These are phyloP conservation scores for Thamnaconus septentrionalis DNA, from an alignment of 2,113 vertebrate species.

Conservation along the genomic window DNA sequence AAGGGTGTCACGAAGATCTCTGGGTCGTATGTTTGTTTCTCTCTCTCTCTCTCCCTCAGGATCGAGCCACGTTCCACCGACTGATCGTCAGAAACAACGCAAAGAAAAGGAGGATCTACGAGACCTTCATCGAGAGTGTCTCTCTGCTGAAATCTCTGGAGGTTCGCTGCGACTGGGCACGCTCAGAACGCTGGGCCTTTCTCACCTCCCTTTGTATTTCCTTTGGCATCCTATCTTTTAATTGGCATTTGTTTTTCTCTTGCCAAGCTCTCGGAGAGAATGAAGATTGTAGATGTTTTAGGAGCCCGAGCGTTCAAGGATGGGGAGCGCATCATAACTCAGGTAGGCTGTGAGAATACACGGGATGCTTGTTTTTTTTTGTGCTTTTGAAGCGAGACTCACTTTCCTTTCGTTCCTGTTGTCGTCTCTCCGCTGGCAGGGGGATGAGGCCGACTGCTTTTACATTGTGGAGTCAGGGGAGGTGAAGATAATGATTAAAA, in stretches of 20 bases:
- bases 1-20: no score
- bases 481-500: slow-evolving; percentile 86
- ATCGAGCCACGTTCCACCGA: slow-evolving; percentile 92
- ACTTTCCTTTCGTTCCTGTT: neutral
- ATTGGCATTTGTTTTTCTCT: neutral
- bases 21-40: no score
- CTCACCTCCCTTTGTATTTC: neutral
- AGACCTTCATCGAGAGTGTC: slow-evolving; percentile 92
- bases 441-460: slow-evolving; percentile 91
- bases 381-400: neutral
- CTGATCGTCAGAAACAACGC: slow-evolving; percentile 96
- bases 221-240: neutral
- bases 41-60: slow-evolving; percentile 67
- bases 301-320: slow-evolving; percentile 86
- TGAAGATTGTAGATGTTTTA: slow-evolving; percentile 97
- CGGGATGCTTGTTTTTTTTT: neutral
- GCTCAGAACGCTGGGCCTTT: no score
- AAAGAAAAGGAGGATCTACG: slow-evolving; percentile 89
- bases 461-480: slow-evolving; percentile 93
- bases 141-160: slow-evolving; percentile 92
- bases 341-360: slow-evolving; percentile 70
- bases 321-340: slow-evolving; percentile 85
- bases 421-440: slow-evolving; percentile 69
- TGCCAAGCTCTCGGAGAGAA: slow-evolving; percentile 84
- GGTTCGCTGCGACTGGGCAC: slow-evolving; percentile 68